Conservation (phyloP, 2,113 vertebrate genomes). For the Nicator chloris region DNA sequence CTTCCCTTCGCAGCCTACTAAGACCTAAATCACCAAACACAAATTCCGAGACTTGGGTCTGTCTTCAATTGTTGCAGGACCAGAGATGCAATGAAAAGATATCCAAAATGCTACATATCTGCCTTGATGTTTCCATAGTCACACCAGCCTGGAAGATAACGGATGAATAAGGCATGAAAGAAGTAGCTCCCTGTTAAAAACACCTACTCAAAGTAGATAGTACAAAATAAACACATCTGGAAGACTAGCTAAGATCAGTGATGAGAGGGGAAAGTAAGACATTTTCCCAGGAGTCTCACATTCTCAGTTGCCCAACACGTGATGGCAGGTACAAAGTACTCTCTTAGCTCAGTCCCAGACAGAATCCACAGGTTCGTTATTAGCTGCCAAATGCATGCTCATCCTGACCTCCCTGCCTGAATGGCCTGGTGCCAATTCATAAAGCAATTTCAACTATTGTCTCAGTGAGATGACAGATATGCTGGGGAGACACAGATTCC, state of each 20-base stretch:
- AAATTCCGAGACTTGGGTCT: background rate
- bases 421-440: background rate
- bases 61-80: background rate
- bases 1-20: background rate
- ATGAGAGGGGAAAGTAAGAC: background rate
- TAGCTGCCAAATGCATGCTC: background rate
- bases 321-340: background rate
- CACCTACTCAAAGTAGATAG: background rate
- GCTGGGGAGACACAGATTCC: background rate
- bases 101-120: background rate
- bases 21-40: background rate
- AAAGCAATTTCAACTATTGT: background rate
- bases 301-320: background rate
- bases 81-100: background rate
- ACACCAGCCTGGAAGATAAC: background rate
- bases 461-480: background rate
- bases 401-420: background rate
- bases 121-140: background rate
- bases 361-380: background rate
- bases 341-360: background rate
- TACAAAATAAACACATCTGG: background rate
- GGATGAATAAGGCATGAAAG: background rate
- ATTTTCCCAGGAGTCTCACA: background rate
- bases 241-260: background rate
- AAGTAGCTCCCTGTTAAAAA: background rate